phyloP scores from a whole-genome alignment of 2,113 vertebrate species.

The Panthera leo region DNA sequence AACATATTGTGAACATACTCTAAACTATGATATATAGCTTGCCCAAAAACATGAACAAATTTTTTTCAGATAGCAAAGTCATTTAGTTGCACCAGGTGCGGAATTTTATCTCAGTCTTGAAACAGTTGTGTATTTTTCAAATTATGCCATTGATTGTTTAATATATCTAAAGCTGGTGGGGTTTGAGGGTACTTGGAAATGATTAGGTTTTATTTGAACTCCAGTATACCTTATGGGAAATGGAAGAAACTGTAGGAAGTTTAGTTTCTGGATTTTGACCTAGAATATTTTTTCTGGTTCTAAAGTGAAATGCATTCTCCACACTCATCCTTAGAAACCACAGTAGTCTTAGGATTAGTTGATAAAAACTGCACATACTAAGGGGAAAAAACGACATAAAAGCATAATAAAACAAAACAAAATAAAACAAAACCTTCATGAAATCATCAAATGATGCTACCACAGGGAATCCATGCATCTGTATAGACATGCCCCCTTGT shows the following conservation, averaged over 20 bases:
- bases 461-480: neutral
- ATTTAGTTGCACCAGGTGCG: neutral
- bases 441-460: neutral
- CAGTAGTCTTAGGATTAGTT: neutral
- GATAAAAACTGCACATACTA: neutral
- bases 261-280: neutral
- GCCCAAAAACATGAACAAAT: neutral
- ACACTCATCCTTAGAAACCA: neutral
- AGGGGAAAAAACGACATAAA: neutral
- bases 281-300: neutral
- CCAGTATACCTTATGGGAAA: neutral
- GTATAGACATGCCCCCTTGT: neutral
- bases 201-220: constrained; percentile 18
- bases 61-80: constrained; percentile 11
- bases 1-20: constrained; percentile 23
- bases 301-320: constrained; percentile 16
- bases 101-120: constrained; percentile 49
- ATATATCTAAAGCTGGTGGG: neutral
- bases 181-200: constrained; percentile 9
- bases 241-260: neutral
- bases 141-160: constrained; percentile 31
- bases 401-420: neutral
- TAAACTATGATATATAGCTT: neutral
- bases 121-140: constrained; percentile 24
- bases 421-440: neutral